These are phyloP conservation scores for Pterostichus madidus DNA, from an alignment of 2,888 invertebrate genomes.

Conservation along the genomic window DNA sequence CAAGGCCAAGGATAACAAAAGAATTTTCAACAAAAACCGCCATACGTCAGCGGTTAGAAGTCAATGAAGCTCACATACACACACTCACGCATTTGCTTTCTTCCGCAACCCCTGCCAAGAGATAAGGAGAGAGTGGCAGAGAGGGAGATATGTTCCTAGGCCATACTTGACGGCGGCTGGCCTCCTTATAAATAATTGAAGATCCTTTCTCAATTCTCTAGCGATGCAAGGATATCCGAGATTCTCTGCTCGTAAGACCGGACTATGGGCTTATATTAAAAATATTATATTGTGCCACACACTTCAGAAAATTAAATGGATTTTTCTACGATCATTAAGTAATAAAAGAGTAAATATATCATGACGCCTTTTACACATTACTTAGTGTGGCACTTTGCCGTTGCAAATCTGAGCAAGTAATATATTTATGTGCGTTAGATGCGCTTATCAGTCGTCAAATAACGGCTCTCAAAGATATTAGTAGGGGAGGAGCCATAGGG, in stretches of 20 bases:
- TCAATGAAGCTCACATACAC: conserved; percentile 9
- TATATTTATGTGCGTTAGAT: no score
- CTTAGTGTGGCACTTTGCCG: no score
- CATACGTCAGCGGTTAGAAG: conserved; percentile 35
- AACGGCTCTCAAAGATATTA: no score
- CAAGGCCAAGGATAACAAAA: conserved; percentile 34
- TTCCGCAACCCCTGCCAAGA: neutral
- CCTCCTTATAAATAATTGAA: conserved; percentile 51
- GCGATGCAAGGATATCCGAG: neutral
- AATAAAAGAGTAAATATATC: no score
- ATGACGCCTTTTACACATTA: no score
- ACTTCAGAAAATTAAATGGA: no score
- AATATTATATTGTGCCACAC: neutral
- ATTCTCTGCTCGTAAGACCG: neutral
- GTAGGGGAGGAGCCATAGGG: no score
- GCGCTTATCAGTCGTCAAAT: no score
- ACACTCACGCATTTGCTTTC: neutral
- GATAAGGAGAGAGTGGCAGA: neutral
- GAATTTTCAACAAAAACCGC: conserved; percentile 32
- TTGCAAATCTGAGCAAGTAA: no score
- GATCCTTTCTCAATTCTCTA: conserved; percentile 39
- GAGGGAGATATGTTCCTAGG: conserved; percentile 17
- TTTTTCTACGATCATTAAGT: no score
- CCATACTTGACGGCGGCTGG: conserved; percentile 25
- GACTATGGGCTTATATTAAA: conserved; percentile 23